phyloP scores from a whole-genome alignment of 1,140 invertebrate species.

The Cydia fagiglandana region DNA sequence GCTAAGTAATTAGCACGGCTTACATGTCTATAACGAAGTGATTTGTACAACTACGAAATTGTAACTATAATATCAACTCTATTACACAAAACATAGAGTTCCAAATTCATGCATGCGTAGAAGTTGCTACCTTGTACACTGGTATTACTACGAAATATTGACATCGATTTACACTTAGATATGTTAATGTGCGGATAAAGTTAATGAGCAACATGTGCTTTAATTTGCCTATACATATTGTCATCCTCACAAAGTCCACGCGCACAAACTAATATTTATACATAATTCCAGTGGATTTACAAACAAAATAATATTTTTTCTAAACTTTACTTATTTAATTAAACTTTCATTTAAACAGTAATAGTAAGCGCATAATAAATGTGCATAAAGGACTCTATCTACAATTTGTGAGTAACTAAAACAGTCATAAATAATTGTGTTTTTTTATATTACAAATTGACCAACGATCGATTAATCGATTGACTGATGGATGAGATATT shows the following conservation, averaged over 20 bases:
- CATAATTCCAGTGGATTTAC: too few relatives aligned
- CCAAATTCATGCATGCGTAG: background rate
- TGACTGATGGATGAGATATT: too few relatives aligned
- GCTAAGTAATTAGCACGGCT: slow-evolving; percentile 46
- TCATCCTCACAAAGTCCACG: background rate
- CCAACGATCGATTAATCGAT: too few relatives aligned
- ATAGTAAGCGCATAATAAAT: too few relatives aligned
- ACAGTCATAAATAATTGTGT: too few relatives aligned
- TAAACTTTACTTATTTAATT: too few relatives aligned
- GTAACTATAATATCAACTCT: slow-evolving; percentile 37
- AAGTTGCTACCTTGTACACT: background rate
- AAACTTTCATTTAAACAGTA: too few relatives aligned
- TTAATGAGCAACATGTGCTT: slow-evolving; percentile 31
- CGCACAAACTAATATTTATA: too few relatives aligned
- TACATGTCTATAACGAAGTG: background rate
- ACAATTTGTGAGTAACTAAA: too few relatives aligned
- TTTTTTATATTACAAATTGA: too few relatives aligned
- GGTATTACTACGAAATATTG: background rate
- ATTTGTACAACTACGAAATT: slow-evolving; percentile 34
- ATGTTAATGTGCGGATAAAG: slow-evolving; percentile 26
- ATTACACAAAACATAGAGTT: background rate
- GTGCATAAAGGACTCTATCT: background rate
- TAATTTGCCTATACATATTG: background rate
- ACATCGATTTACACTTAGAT: slow-evolving; percentile 45
- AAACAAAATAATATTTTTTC: too few relatives aligned